phyloP scores from a whole-genome alignment of 2,113 vertebrate genomes.

The Percopsis transmontana region DNA sequence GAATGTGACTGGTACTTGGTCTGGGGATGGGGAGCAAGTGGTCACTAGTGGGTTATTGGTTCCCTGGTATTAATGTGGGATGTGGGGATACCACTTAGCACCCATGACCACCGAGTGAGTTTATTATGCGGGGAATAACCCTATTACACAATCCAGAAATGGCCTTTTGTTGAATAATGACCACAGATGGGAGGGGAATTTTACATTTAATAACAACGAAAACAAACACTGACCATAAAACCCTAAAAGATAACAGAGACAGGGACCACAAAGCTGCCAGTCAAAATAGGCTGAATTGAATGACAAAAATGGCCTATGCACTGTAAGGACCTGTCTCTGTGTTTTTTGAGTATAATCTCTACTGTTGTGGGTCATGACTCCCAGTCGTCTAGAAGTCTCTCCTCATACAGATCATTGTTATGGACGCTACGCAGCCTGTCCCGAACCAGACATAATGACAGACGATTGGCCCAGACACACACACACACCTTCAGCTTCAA shows the following conservation, averaged over 20 bases:
- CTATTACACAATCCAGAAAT: conserved; percentile 48
- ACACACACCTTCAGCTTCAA: not conserved
- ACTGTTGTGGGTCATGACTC: conserved; percentile 21
- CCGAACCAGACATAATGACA: conserved; percentile 23
- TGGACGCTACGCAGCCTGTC: conserved; percentile 18
- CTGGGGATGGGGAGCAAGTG: conserved; percentile 13
- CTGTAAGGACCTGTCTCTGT: conserved; percentile 1
- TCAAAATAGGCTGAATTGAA: conserved; percentile 12
- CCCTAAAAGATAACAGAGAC: not conserved
- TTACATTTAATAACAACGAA: conserved; percentile 15
- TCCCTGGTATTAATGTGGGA: conserved; percentile 14
- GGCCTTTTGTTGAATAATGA: conserved; percentile 6
- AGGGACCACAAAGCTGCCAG: not conserved
- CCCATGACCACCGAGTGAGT: conserved; percentile 11
- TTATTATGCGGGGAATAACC: conserved; percentile 63
- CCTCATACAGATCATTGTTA: conserved; percentile 30
- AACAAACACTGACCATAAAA: conserved; percentile 10
- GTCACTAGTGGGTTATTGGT: conserved; percentile 18
- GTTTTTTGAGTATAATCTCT: conserved; percentile 18
- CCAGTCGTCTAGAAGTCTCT: conserved; percentile 19
- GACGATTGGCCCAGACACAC: not conserved
- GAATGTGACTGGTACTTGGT: conserved; percentile 43
- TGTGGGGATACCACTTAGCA: conserved; percentile 16
- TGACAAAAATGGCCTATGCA: not conserved
- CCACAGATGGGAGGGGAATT: conserved; percentile 14